Percentiles rank a stretch among this genome's conserved stretches.
phyloP scores from a whole-genome alignment of 2,113 vertebrate species.

The Bujurquina vittata region DNA sequence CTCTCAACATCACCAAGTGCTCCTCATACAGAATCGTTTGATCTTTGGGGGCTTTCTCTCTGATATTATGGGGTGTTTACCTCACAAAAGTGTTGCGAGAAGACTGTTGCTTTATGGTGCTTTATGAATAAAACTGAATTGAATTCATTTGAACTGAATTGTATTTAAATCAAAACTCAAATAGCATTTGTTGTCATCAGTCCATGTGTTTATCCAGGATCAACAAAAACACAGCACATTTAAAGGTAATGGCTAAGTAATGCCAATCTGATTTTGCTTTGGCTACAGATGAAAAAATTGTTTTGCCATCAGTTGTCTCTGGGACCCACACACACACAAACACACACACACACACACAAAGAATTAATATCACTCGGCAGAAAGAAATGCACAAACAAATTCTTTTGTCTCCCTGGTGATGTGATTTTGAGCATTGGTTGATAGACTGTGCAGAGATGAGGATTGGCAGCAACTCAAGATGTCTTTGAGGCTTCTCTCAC shows the following conservation, averaged over 20 bases:
- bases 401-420: conserved; percentile 67
- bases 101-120: neutral
- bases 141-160: neutral
- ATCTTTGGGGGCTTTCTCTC: neutral
- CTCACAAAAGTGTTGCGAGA: too few relatives aligned
- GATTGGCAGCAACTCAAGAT: conserved; percentile 74
- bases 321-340: conserved; percentile 42
- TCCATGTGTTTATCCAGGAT: conserved; percentile 39
- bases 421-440: conserved; percentile 58
- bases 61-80: neutral
- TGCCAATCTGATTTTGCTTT: conserved; percentile 46
- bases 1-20: neutral
- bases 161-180: neutral
- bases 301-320: conserved; percentile 47
- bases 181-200: conserved; percentile 24
- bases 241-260: conserved; percentile 36
- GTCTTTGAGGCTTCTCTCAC: conserved; percentile 71
- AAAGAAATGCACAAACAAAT: conserved; percentile 48
- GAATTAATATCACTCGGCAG: conserved; percentile 24
- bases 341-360: conserved; percentile 45
- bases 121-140: neutral
- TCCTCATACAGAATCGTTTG: neutral
- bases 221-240: conserved; percentile 38
- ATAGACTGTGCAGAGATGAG: conserved; percentile 50
- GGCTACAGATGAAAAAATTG: conserved; percentile 39